These are phyloP conservation scores for Hylaeus anthracinus DNA, from an alignment of 1,140 invertebrate genomes.

Conservation along the genomic window DNA sequence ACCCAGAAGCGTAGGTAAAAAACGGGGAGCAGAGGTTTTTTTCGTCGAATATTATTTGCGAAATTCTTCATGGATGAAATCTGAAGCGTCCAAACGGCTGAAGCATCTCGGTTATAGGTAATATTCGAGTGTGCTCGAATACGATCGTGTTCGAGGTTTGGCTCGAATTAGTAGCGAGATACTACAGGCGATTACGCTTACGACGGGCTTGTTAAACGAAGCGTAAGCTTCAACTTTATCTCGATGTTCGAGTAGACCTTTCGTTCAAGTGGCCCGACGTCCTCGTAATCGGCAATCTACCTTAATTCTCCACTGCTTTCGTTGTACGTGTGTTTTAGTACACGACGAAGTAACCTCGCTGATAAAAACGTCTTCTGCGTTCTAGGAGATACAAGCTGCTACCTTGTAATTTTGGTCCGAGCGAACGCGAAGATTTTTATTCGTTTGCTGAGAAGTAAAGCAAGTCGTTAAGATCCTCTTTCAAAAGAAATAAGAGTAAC, in stretches of 20 bases:
- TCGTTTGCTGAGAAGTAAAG: no score
- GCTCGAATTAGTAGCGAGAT: conserved; percentile 31
- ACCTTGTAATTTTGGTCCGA: neutral
- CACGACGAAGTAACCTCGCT: neutral
- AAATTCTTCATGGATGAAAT: neutral
- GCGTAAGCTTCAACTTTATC: conserved; percentile 31
- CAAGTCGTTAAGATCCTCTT: neutral
- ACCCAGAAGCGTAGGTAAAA: neutral
- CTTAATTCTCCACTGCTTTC: conserved; percentile 11
- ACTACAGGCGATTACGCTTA: conserved; percentile 28
- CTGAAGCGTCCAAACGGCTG: neutral
- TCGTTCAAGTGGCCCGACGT: neutral
- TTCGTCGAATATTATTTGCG: neutral
- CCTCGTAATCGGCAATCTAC: neutral
- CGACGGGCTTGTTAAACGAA: conserved; percentile 46
- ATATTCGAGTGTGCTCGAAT: neutral
- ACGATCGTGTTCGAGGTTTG: neutral
- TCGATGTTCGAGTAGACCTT: conserved; percentile 24
- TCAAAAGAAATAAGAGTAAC: no score
- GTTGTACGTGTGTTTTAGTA: conserved; percentile 11
- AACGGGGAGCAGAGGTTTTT: neutral
- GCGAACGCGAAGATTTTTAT: neutral
- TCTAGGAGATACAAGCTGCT: neutral
- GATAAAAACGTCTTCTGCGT: neutral
- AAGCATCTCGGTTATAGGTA: neutral